Conservation (phyloP, 64 coral and sea anemone genomes). For the Actinia equina region DNA sequence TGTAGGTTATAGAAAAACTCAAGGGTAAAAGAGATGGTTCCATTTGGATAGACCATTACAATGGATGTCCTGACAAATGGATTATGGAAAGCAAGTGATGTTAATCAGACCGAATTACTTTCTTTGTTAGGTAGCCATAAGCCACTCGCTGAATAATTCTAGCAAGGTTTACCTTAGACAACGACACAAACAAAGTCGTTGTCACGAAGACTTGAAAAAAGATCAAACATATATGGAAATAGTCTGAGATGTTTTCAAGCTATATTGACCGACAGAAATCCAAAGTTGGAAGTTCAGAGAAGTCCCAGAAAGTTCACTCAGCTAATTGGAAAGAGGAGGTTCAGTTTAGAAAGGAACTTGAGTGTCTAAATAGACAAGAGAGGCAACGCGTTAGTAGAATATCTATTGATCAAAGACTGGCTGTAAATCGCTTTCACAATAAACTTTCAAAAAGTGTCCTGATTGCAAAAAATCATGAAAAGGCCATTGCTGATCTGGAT, state of each 20-base stretch:
- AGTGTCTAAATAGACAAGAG: slow-evolving; percentile 85
- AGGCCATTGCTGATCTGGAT: slow-evolving; percentile 43
- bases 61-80: neutral
- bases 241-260: slow-evolving; percentile 62
- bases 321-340: slow-evolving; percentile 99
- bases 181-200: slow-evolving; percentile 33
- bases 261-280: slow-evolving; percentile 92
- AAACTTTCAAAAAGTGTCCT: slow-evolving; percentile 75
- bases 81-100: slow-evolving; percentile 12
- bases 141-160: slow-evolving; percentile 7
- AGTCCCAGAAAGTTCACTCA: slow-evolving; percentile 98
- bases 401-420: slow-evolving; percentile 82
- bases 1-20: neutral
- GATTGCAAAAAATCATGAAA: slow-evolving; percentile 75
- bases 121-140: slow-evolving; percentile 23
- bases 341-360: slow-evolving; percentile 79
- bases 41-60: neutral
- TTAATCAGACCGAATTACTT: slow-evolving; percentile 32
- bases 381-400: slow-evolving; percentile 75
- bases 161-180: slow-evolving; percentile 17
- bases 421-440: slow-evolving; percentile 75
- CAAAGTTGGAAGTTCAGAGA: slow-evolving; percentile 89
- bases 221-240: neutral
- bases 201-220: slow-evolving; percentile 25
- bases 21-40: neutral